Conservation (phyloP, 1,140 invertebrate genomes). For the Lucilia sericata region DNA sequence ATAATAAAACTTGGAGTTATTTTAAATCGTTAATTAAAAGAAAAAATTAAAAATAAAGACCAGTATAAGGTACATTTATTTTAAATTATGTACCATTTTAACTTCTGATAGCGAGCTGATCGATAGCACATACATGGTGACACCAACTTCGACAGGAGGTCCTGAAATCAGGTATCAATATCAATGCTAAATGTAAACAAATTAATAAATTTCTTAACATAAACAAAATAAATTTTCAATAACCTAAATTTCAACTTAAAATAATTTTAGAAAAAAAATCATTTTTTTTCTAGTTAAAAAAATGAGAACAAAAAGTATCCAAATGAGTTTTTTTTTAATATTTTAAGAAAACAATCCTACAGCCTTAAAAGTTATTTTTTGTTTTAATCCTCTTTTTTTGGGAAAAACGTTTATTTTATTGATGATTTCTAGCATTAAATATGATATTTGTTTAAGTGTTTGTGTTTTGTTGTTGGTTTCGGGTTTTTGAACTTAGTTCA, state of each 20-base stretch:
- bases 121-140: conserved; percentile 98
- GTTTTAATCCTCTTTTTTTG: background rate
- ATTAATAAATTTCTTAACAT: background rate
- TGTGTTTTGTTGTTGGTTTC: background rate
- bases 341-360: background rate
- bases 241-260: background rate
- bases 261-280: background rate
- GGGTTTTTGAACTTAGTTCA: too few species aligned
- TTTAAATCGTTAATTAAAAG: background rate
- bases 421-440: too few species aligned
- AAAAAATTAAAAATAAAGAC: conserved; percentile 33
- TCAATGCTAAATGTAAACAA: background rate
- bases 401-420: too few species aligned
- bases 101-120: conserved; percentile 99
- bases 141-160: conserved; percentile 94
- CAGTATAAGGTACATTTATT: conserved; percentile 59
- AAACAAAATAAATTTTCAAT: background rate
- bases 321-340: too few species aligned
- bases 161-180: conserved; percentile 75
- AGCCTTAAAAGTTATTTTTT: background rate
- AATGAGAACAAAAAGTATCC: background rate
- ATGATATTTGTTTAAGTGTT: background rate
- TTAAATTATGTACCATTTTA: conserved; percentile 87
- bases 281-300: background rate
- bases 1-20: conserved; percentile 12